A percentile compares a stretch with the other conserved stretches of the same genome.
phyloP scores from a whole-genome alignment of 2,113 vertebrate species.

The Myotis brandtii region DNA sequence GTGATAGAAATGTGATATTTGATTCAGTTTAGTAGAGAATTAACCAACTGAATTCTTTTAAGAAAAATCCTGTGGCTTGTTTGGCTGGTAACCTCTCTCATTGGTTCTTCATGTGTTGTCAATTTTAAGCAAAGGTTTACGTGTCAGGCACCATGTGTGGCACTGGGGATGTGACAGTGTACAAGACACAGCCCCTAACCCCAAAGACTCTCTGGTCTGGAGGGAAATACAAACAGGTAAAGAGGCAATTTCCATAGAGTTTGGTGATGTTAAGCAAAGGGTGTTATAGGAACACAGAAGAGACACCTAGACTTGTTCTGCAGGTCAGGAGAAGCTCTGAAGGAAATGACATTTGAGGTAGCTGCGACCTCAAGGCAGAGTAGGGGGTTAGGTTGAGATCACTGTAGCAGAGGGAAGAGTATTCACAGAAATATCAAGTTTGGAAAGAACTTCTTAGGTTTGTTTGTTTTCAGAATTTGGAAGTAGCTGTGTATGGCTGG shows the following conservation, averaged over 20 bases:
- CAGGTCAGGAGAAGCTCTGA: not conserved
- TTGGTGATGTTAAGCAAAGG: not conserved
- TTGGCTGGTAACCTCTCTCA: not conserved
- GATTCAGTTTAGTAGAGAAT: not conserved
- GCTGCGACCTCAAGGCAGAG: not conserved
- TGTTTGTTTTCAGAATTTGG: not conserved
- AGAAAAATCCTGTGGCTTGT: not conserved
- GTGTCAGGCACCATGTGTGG: not conserved
- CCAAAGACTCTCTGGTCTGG: not conserved
- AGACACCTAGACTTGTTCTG: not conserved
- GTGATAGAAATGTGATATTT: not conserved
- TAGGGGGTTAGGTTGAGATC: not conserved
- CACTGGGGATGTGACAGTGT: not conserved
- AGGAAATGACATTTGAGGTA: not conserved
- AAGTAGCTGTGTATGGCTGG: not conserved
- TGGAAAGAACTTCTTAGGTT: not conserved
- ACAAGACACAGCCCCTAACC: not conserved
- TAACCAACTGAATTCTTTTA: not conserved
- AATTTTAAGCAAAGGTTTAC: constrained; percentile 19
- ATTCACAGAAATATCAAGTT: not conserved
- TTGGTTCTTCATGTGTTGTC: not conserved
- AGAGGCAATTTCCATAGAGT: not conserved
- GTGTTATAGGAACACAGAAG: not conserved
- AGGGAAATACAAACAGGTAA: not conserved
- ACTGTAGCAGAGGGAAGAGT: not conserved